phyloP scores from a whole-genome alignment of 1,140 invertebrate genomes.

The Argopecten irradians region DNA sequence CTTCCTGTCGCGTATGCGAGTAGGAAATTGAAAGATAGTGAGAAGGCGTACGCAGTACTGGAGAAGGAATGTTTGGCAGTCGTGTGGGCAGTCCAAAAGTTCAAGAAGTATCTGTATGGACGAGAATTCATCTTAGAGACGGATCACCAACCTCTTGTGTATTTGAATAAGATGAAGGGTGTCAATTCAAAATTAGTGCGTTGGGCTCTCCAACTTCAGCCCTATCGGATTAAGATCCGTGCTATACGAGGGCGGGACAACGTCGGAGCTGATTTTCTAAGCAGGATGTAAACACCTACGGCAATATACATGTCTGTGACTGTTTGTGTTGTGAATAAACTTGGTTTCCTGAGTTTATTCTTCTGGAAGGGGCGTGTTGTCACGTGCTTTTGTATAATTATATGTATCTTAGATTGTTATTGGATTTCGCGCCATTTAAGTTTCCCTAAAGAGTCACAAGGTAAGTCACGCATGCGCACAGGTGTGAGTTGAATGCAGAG shows the following conservation, averaged over 20 bases:
- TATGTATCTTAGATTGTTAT: too few relatives aligned
- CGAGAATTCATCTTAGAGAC: slow-evolving; percentile 76
- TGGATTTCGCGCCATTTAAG: too few relatives aligned
- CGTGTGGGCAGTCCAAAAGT: slow-evolving; percentile 74
- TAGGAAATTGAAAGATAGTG: slow-evolving; percentile 70
- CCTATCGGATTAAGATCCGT: slow-evolving; percentile 30
- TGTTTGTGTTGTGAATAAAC: not conserved
- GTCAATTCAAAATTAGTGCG: slow-evolving; percentile 42
- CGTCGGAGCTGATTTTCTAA: slow-evolving; percentile 43
- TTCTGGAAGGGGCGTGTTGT: not conserved
- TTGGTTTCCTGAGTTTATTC: not conserved
- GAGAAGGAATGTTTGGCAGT: slow-evolving; percentile 59
- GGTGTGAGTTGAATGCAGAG: too few relatives aligned
- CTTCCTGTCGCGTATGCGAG: slow-evolving; percentile 61
- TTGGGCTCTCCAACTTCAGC: slow-evolving; percentile 38
- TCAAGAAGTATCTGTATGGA: slow-evolving; percentile 76
- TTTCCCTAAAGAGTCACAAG: too few relatives aligned
- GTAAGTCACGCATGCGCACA: too few relatives aligned
- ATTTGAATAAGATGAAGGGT: slow-evolving; percentile 36
- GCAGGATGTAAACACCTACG: not conserved
- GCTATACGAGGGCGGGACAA: not conserved
- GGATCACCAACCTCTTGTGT: slow-evolving; percentile 78
- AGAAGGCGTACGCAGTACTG: slow-evolving; percentile 38
- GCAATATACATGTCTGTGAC: not conserved
- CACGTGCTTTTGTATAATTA: too few relatives aligned